These are phyloP conservation scores for Varanus salvator DNA, from an alignment of 2,113 vertebrate species.

Conservation along the genomic window DNA sequence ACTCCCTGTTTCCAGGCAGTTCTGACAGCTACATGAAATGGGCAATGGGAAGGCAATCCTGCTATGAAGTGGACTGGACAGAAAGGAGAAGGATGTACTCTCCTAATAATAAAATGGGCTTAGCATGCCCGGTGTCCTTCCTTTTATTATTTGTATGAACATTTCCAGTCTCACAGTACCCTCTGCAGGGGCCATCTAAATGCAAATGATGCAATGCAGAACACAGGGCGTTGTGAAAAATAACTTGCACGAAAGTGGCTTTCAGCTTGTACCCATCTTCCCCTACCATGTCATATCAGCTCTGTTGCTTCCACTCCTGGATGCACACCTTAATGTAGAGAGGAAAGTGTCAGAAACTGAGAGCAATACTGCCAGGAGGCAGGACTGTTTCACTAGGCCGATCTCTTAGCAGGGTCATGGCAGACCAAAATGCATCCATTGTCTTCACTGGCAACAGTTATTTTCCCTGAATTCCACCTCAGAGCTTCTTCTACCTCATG, in stretches of 20 bases:
- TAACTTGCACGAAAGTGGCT: fast-evolving
- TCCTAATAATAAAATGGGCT: conserved; percentile 19
- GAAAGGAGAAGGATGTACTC: background rate
- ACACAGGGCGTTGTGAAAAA: background rate
- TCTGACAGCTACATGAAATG: conserved; percentile 33
- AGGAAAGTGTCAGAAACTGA: too few relatives aligned
- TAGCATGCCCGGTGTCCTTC: background rate
- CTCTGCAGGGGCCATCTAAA: background rate
- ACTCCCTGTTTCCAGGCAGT: conserved; percentile 9
- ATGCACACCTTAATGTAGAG: too few relatives aligned
- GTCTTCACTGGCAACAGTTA: too few relatives aligned
- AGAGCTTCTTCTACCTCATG: too few relatives aligned
- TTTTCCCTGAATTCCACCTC: too few relatives aligned
- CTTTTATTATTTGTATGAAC: background rate
- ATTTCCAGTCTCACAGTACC: background rate
- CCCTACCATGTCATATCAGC: fast-evolving
- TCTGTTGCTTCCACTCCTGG: background rate
- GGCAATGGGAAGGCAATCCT: background rate
- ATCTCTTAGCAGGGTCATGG: too few relatives aligned
- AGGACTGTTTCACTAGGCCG: too few relatives aligned
- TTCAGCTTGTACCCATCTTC: background rate
- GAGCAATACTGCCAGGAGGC: too few relatives aligned
- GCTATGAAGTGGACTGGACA: background rate
- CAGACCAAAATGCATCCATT: too few relatives aligned
- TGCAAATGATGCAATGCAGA: background rate